phyloP scores from a whole-genome alignment of 1,140 invertebrate genomes.

The Gryon sp. region DNA sequence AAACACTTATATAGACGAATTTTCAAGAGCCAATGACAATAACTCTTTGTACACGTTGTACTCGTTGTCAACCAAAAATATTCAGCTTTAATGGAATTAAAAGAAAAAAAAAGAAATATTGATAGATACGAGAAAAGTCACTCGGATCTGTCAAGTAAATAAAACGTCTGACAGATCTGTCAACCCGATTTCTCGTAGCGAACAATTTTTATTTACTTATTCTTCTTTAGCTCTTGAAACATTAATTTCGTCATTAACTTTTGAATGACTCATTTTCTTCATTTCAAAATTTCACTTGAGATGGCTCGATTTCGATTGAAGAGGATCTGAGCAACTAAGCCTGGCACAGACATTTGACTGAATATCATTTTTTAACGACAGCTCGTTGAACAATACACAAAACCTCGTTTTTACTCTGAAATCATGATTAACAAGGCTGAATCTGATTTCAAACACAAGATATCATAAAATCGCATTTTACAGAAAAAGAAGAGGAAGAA shows the following conservation, averaged over 20 bases:
- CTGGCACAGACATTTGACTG: conserved; percentile 26
- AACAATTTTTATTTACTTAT: too few relatives aligned
- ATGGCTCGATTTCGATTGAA: conserved; percentile 16
- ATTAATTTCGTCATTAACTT: too few relatives aligned
- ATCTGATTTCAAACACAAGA: conserved; percentile 4
- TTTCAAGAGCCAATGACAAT: conserved; percentile 58
- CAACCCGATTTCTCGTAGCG: conserved; percentile 38
- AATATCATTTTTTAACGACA: background rate
- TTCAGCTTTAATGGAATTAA: too few relatives aligned
- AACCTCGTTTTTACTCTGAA: conserved; percentile 2
- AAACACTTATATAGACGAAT: conserved; percentile 37
- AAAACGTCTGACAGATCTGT: too few relatives aligned
- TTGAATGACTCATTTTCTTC: background rate
- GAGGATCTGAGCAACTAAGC: conserved; percentile 3
- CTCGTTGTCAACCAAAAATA: conserved; percentile 25
- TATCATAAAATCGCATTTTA: too few relatives aligned
- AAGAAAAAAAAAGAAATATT: conserved; percentile 10
- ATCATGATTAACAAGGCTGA: background rate
- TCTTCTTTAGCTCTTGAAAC: too few relatives aligned
- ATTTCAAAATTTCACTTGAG: conserved; percentile 17
- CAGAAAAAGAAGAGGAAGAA: too few relatives aligned
- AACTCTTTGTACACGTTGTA: conserved; percentile 41
- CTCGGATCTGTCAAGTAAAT: too few relatives aligned
- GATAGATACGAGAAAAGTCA: too few relatives aligned
- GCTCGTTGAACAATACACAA: background rate